These are phyloP conservation scores for Flexamia atlantica DNA, from an alignment of 2,888 invertebrate species.

Conservation along the genomic window DNA sequence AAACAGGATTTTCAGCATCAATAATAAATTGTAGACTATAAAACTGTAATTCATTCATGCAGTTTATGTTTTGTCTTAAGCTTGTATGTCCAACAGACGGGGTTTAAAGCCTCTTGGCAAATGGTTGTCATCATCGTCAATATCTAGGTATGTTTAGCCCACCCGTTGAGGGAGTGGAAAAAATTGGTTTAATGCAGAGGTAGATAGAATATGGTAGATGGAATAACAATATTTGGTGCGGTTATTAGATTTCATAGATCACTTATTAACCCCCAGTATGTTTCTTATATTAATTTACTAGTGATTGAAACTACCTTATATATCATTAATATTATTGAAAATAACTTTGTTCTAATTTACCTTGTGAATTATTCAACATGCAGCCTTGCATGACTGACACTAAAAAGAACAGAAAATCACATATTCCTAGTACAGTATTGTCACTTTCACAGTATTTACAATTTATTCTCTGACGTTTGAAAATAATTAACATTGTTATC, in stretches of 20 bases:
- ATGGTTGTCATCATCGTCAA: constrained; percentile 71
- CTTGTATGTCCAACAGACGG: constrained; percentile 47
- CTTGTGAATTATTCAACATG: no score
- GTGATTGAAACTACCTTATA: background rate
- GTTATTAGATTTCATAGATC: background rate
- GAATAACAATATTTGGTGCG: constrained; percentile 2
- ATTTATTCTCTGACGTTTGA: no score
- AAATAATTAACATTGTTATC: no score
- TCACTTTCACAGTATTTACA: no score
- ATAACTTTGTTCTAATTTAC: no score
- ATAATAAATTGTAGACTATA: no score
- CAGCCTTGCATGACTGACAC: constrained; percentile 7
- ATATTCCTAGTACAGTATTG: no score
- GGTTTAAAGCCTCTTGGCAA: constrained; percentile 69
- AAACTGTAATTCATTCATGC: background rate
- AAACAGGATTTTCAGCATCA: no score
- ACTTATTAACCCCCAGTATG: constrained; percentile 6
- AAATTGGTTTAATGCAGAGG: background rate
- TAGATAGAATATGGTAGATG: constrained; percentile 5
- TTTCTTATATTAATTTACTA: background rate
- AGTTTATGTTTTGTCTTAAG: background rate
- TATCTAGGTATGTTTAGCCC: constrained; percentile 69
- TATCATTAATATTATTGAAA: no score
- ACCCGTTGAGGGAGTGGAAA: background rate
- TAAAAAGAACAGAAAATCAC: background rate